Evolutionary conservation across 2,797 vertebrate species (phyloP), one percentile per base, ranked within the genome.

Genomic region (Mormyrops attenuatus): DNA sequence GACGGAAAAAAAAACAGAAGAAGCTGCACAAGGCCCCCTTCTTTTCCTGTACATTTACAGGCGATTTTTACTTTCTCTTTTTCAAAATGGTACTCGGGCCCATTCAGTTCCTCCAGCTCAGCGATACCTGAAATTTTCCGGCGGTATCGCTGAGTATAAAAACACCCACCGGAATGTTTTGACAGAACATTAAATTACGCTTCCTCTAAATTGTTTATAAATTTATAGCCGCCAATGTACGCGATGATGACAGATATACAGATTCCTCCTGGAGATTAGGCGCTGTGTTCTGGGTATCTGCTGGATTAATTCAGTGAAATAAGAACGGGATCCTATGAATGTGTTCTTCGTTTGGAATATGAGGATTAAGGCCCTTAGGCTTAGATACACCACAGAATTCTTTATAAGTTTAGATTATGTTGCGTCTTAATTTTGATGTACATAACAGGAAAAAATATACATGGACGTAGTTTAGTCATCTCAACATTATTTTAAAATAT

Each of bases 181-280:
- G 80, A 85, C 41, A 85, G 47, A 85, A 50, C 47, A 85, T 85
- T 85, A 85, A 47, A 85, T 47, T 49, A 85, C 38, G 80, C 17
- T 41, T 85, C n/a, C n/a, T 85, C 41, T 47, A 85, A 49, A 82
- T 82, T 41, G 77, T 47, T 69, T 34, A 69, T 82, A n/a, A 82
- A 47, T 82, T 82, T 41, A 47, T 69, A 69, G 73, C 17, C 0
- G 15, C 73, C 17, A 77, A 38, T 41, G 73, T 41, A 77, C 38
- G 1, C 6, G 38, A 77, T 44, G 38, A 41, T 17, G 73, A 77
- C 73, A 77, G 30, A 77, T 20, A 77, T 38, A 41, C 15, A 77
- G 38, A 77, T 77, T 44, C 34, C 13, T 77, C 34, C 73, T 41
- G 17, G 34, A 77, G 30, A 77, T 69, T 69, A 69, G 26, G 26